Conservation (phyloP, 2,888 invertebrate species). For the Drosophila mettleri region DNA sequence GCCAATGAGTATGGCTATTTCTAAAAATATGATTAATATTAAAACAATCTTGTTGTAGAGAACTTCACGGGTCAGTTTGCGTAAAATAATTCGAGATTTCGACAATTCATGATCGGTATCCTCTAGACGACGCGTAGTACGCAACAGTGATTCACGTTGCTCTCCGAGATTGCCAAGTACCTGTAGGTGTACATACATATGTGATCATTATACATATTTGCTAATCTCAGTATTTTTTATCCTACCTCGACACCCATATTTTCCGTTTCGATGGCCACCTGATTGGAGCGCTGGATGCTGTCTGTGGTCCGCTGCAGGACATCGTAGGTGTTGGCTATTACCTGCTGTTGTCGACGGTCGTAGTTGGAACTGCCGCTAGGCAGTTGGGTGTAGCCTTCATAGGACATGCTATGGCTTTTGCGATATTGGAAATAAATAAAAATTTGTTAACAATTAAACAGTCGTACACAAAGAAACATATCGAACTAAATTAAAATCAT, state of each 20-base stretch:
- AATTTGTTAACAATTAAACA: conserved; percentile 1
- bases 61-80: conserved; percentile 89
- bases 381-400: conserved; percentile 64
- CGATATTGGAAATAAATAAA: background rate
- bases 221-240: background rate
- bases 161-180: conserved; percentile 91
- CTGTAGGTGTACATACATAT: conserved; percentile 52
- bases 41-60: conserved; percentile 91
- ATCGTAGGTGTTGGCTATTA: conserved; percentile 81
- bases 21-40: conserved; percentile 90
- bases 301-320: conserved; percentile 86
- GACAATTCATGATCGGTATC: conserved; percentile 90
- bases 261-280: conserved; percentile 92
- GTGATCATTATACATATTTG: background rate
- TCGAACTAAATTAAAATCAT: conserved; percentile 24
- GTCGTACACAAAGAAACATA: conserved; percentile 11
- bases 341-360: conserved; percentile 86
- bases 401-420: conserved; percentile 46
- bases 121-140: conserved; percentile 88
- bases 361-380: conserved; percentile 57
- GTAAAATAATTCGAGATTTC: conserved; percentile 88
- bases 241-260: conserved; percentile 89
- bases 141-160: conserved; percentile 90
- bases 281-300: conserved; percentile 89
- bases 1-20: conserved; percentile 88